These are phyloP conservation scores for Tricholauxania praeusta DNA, from an alignment of 2,888 invertebrate species.

Conservation along the genomic window DNA sequence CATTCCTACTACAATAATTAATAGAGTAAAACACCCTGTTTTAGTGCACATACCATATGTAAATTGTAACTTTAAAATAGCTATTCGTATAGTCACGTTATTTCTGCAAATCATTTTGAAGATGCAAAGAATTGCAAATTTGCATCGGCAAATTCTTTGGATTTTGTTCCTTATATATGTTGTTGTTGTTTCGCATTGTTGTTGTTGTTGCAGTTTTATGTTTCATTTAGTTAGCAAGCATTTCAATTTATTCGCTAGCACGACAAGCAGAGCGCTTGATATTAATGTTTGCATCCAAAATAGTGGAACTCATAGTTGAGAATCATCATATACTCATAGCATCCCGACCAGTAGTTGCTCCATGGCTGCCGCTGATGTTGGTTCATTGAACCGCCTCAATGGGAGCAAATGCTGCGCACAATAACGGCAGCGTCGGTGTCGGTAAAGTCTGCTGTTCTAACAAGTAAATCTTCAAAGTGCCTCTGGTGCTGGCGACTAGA, in stretches of 20 bases:
- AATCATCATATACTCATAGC: not conserved
- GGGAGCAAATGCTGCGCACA: slow-evolving; percentile 22
- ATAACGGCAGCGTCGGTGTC: not conserved
- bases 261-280: not conserved
- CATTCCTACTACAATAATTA: no score
- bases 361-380: slow-evolving; percentile 6
- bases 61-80: slow-evolving; percentile 9
- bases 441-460: not conserved
- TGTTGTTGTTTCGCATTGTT: not conserved
- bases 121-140: slow-evolving; percentile 28
- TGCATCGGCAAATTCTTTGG: slow-evolving; percentile 10
- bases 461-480: slow-evolving; percentile 4
- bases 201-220: not conserved
- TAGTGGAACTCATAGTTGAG: slow-evolving; percentile 5
- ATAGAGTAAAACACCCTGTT: not conserved
- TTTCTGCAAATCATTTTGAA: slow-evolving; percentile 20
- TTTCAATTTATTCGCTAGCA: not conserved
- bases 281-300: not conserved
- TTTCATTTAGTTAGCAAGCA: not conserved
- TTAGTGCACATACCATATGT: not conserved
- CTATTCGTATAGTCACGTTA: slow-evolving; percentile 22
- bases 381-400: slow-evolving; percentile 32
- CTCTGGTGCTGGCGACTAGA: not conserved
- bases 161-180: not conserved
- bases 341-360: slow-evolving; percentile 1